Evolutionary conservation across 2,113 vertebrate species (phyloP).

Genomic region (Anolis carolinensis): DNA sequence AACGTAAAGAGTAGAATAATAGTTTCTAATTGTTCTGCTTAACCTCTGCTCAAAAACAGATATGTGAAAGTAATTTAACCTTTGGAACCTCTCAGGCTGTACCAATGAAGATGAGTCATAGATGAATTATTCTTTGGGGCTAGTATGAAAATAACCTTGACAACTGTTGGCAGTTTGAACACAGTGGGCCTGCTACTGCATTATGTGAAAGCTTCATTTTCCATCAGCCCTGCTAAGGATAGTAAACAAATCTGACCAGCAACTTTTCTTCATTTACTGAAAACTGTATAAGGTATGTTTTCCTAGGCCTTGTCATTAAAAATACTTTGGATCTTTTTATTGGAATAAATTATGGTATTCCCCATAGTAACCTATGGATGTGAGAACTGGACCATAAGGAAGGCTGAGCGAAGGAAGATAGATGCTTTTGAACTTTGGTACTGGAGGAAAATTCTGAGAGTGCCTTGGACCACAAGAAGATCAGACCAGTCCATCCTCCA

Average conservation of each 20-base stretch:
- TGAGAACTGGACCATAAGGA: too few relatives aligned
- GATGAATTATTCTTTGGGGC: not conserved
- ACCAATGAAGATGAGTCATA: constrained; percentile 10
- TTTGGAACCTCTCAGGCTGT: not conserved
- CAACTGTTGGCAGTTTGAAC: not conserved
- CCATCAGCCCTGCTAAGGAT: fast-evolving
- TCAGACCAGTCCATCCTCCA: too few relatives aligned
- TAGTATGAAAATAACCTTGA: constrained; percentile 21
- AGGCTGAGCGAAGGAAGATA: too few relatives aligned
- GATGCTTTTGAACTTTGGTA: too few relatives aligned
- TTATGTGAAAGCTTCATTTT: not conserved
- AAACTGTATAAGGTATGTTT: not conserved
- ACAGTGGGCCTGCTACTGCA: not conserved
- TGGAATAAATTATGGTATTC: too few relatives aligned
- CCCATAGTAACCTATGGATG: too few relatives aligned
- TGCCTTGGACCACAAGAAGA: too few relatives aligned
- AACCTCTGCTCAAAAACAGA: not conserved
- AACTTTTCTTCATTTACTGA: not conserved
- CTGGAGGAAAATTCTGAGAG: too few relatives aligned
- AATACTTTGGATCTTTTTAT: too few relatives aligned
- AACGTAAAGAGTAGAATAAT: not conserved
- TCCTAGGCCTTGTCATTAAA: not conserved
- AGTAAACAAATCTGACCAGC: not conserved
- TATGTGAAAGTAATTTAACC: not conserved
- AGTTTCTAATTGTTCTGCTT: not conserved